Evolutionary conservation across 2,888 invertebrate species (phyloP), one percentile per base, ranked within the genome.

Genomic region (Hipparchia semele): DNA sequence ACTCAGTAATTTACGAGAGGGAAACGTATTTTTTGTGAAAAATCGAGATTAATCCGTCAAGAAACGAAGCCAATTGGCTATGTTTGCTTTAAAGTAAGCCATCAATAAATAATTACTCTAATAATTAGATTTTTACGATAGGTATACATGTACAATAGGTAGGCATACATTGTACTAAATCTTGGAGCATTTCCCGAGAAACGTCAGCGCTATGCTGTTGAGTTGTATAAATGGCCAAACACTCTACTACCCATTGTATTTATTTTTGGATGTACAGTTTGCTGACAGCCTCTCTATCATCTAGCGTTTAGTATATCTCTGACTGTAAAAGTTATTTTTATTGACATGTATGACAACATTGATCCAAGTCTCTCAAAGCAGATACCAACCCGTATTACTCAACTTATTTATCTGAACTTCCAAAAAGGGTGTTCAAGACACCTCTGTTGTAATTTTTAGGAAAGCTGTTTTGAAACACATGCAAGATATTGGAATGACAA

Each of bases 261-360:
- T 46, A 6, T 46, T n/a, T 33, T 39, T 2, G 39, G 1, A 12
- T 6, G 8, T 12, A 45, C 6, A 33, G 10, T 4, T 8, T n/a
- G 13, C 6, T 1, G 13, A 62, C 33, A 33, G 10, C 51, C 64
- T 9, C 10, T 65, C 64, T 65, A 51, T 13, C 13, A n/a, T n/a
- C n/a, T n/a, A n/a, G n/a, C n/a, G 5, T n/a, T 10, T 13, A 23
- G 33, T 65, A 6, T 6, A 23, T 23, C 10, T 53, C 51, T 51
- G 51, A 12, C 6, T 23, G 9, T 33, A 13, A 51, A 53, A 65
- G 64, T 51, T 51, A 65, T 65, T 65, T 65, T 65, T 65, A 65
- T 65, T 65, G 64, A 65, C 51, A 51, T 7, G 64, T 2, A 65
- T 65, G 64, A 65, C 64, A 65, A 33, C 64, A 65, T 65, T 65